phyloP scores from a whole-genome alignment of 2,888 invertebrate genomes.

The Mechanitis messenoides region DNA sequence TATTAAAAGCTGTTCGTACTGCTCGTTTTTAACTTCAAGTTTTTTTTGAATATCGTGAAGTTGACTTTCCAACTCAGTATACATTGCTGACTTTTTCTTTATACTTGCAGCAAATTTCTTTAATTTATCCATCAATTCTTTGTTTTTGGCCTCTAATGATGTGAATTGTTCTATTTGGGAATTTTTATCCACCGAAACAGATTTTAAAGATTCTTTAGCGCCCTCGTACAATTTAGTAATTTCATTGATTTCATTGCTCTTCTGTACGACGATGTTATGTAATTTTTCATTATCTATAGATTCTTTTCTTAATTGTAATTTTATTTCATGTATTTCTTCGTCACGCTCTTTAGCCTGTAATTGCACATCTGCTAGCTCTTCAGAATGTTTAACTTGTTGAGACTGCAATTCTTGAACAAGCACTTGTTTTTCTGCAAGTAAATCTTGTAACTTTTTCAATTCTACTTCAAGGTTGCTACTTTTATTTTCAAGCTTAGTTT shows the following conservation, averaged over 20 bases:
- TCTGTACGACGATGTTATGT: constrained; percentile 74
- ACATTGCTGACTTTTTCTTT: constrained; percentile 82
- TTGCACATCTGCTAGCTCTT: constrained; percentile 63
- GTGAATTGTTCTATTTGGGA: constrained; percentile 52
- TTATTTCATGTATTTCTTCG: constrained; percentile 73
- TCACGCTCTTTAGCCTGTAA: constrained; percentile 72
- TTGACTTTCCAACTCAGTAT: constrained; percentile 79
- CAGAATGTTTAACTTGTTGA: constrained; percentile 66
- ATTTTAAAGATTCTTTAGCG: constrained; percentile 55
- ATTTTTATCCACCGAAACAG: constrained; percentile 56
- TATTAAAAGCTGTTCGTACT: constrained; percentile 52
- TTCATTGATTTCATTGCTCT: constrained; percentile 63
- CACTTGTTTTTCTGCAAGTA: constrained; percentile 60
- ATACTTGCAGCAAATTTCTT: constrained; percentile 86
- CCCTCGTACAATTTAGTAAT: constrained; percentile 69
- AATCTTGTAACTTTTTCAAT: constrained; percentile 60
- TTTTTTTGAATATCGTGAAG: constrained; percentile 54
- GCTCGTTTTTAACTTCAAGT: constrained; percentile 47
- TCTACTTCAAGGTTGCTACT: constrained; percentile 51
- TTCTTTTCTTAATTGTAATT: constrained; percentile 75
- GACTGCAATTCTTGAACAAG: constrained; percentile 66
- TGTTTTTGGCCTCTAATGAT: constrained; percentile 78
- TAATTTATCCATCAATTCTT: constrained; percentile 84
- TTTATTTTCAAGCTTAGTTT: constrained; percentile 53
- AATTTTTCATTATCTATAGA: constrained; percentile 80